Evolutionary conservation across 2,113 vertebrate species (phyloP).

Genomic region (Columbina picui): DNA sequence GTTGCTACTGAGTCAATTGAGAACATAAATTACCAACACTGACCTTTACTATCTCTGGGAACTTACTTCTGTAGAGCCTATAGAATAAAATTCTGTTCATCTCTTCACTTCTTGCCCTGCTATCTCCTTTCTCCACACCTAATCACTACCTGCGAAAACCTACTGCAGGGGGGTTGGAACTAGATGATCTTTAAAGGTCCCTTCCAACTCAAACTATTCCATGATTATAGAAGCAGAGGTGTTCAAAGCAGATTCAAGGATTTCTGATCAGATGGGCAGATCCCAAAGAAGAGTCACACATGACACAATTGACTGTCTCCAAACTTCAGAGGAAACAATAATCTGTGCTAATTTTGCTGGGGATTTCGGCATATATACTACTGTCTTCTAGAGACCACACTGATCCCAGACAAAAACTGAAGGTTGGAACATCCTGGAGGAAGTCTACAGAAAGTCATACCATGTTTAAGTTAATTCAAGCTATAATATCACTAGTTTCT

Average conservation of each 20-base stretch:
- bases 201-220: neutral
- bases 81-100: neutral
- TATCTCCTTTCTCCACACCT: neutral
- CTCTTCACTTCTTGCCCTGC: neutral
- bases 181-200: neutral
- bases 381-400: neutral
- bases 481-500: neutral
- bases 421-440: neutral
- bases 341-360: neutral
- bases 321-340: neutral
- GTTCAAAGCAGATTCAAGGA: neutral
- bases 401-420: neutral
- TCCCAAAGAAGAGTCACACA: neutral
- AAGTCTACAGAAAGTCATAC: neutral
- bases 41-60: neutral
- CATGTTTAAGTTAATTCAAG: neutral
- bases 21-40: neutral
- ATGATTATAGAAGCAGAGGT: neutral
- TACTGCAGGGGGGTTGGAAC: fast-evolving
- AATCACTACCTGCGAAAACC: neutral
- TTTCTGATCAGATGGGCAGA: neutral
- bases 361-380: neutral
- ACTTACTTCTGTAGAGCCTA: neutral
- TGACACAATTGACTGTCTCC: neutral
- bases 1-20: neutral